Evolutionary conservation across 1,140 invertebrate genomes (phyloP).

Genomic region (Habropoda laboriosa): DNA sequence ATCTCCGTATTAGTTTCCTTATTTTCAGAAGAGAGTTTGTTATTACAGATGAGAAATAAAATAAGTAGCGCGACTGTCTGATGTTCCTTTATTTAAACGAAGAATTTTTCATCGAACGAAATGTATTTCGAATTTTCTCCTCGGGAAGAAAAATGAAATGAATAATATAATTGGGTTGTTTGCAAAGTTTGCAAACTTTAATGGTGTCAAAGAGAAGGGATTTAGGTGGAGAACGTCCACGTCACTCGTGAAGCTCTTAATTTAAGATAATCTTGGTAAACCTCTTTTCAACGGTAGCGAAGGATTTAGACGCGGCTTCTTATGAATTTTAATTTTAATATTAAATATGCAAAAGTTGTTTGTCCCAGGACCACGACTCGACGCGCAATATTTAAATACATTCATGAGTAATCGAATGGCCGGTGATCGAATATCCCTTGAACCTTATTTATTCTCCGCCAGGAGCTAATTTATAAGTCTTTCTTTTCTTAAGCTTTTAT

Average conservation of each 20-base stretch:
- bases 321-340: slow-evolving; percentile 12
- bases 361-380: background rate
- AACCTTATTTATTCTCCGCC: background rate
- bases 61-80: no score
- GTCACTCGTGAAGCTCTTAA: background rate
- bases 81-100: no score
- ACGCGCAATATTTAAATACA: background rate
- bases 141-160: no score
- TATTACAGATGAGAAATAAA: no score
- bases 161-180: no score
- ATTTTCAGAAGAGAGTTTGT: no score
- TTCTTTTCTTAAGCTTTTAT: no score
- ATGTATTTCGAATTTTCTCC: no score
- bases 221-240: background rate
- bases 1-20: no score
- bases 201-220: background rate
- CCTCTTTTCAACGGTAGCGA: background rate
- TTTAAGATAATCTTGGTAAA: background rate
- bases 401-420: background rate
- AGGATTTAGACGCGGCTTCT: background rate
- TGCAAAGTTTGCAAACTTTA: background rate
- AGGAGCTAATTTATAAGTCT: background rate
- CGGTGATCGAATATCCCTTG: background rate
- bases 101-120: no score
- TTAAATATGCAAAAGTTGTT: background rate